phyloP scores from a whole-genome alignment of 1,140 invertebrate species.

The Cotesia glomerata region DNA sequence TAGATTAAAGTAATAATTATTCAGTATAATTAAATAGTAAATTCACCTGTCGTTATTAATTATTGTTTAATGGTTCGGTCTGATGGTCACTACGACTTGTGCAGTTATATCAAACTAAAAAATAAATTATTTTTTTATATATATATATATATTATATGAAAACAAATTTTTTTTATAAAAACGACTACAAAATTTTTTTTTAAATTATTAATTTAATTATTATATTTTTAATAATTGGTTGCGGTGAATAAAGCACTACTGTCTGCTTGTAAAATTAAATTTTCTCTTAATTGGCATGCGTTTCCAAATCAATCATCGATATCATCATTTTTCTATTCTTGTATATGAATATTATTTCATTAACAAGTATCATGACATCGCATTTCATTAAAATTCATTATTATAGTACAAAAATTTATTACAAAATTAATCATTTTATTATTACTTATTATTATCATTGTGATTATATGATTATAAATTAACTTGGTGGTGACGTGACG shows the following conservation, averaged over 20 bases:
- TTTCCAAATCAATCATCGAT: conserved; percentile 57
- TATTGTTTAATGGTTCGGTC: conserved; percentile 31
- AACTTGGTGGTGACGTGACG: conserved; percentile 31
- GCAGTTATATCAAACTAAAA: conserved; percentile 65
- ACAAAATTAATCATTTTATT: not conserved
- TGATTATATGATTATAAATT: not conserved
- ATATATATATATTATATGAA: conserved; percentile 41
- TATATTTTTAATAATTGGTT: conserved; percentile 47
- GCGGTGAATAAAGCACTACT: conserved; percentile 62
- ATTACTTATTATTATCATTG: no score
- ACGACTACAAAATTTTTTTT: conserved; percentile 39
- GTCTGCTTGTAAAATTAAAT: conserved; percentile 61
- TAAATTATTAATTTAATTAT: conserved; percentile 31
- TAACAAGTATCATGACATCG: conserved; percentile 37
- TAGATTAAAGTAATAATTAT: not conserved
- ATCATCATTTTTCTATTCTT: conserved; percentile 59
- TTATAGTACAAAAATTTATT: conserved; percentile 15
- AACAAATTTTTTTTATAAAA: conserved; percentile 5
- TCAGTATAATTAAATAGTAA: not conserved
- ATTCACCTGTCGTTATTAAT: not conserved
- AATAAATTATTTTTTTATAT: conserved; percentile 31
- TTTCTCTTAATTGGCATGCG: conserved; percentile 64
- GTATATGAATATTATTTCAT: conserved; percentile 43
- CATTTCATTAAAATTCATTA: conserved; percentile 26
- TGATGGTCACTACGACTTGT: conserved; percentile 56